Conservation (phyloP, 1,140 invertebrate genomes). For the Drosophila nigromelanica region DNA sequence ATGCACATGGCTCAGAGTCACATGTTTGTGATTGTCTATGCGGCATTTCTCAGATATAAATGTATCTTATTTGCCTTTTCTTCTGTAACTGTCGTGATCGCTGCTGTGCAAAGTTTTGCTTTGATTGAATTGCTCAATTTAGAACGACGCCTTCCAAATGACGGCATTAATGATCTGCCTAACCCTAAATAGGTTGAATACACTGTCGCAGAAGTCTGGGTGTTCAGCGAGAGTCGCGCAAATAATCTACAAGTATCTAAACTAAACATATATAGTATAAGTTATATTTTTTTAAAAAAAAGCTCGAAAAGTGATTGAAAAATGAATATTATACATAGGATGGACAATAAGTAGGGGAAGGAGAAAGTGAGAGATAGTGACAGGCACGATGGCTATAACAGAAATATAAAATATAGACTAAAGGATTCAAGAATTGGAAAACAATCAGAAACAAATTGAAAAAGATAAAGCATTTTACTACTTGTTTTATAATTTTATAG, state of each 20-base stretch:
- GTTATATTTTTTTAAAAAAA: no score
- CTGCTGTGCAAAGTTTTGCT: conserved; percentile 39
- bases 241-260: background rate
- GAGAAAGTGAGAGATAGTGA: no score
- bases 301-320: no score
- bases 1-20: conserved; percentile 51
- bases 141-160: conserved; percentile 36
- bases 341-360: no score
- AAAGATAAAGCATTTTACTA: background rate
- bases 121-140: conserved; percentile 64
- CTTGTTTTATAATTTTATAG: background rate
- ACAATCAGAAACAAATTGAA: no score
- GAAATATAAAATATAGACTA: no score
- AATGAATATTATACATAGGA: no score
- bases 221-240: background rate
- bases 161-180: conserved; percentile 38
- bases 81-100: conserved; percentile 22
- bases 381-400: no score
- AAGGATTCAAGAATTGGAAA: no score
- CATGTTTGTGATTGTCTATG: conserved; percentile 52
- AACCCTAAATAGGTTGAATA: conserved; percentile 44
- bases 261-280: no score
- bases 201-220: conserved; percentile 21
- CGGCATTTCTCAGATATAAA: conserved; percentile 51
- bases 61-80: conserved; percentile 17